Conservation (phyloP, 2,888 invertebrate species). For the Sarcophaga carnaria region DNA sequence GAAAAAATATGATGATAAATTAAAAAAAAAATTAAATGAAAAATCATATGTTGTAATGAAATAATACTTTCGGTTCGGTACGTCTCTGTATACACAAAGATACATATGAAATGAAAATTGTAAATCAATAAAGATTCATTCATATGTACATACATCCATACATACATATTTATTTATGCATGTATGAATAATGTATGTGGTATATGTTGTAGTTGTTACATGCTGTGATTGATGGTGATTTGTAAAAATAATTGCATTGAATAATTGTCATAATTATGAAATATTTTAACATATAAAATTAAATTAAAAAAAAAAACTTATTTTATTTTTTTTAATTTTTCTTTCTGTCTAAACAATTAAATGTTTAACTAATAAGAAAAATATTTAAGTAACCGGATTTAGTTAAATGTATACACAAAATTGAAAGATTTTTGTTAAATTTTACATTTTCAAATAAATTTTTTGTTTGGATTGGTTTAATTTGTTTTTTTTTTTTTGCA, state of each 20-base stretch:
- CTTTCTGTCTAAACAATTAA: not conserved
- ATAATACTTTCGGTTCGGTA: no score
- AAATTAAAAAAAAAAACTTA: not conserved
- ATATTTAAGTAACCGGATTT: constrained; percentile 58
- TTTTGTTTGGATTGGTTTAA: no score
- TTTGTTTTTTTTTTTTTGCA: no score
- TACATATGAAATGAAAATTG: no score
- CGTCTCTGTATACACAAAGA: no score
- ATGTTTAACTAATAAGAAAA: constrained; percentile 1
- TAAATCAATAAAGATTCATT: not conserved
- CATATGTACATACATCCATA: not conserved
- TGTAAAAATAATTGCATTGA: constrained; percentile 38
- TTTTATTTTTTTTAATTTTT: not conserved
- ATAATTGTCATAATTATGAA: constrained; percentile 52
- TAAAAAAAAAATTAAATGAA: no score
- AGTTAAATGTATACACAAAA: not conserved
- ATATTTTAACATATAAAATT: constrained; percentile 18
- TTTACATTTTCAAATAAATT: no score
- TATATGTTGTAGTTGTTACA: not conserved
- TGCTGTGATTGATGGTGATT: constrained; percentile 16
- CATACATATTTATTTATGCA: not conserved
- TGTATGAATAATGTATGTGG: not conserved
- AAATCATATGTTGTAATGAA: no score
- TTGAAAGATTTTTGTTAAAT: no score
- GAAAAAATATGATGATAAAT: no score